These are phyloP conservation scores for Diabrotica virgifera DNA, from an alignment of 1,140 invertebrate species.

Conservation along the genomic window DNA sequence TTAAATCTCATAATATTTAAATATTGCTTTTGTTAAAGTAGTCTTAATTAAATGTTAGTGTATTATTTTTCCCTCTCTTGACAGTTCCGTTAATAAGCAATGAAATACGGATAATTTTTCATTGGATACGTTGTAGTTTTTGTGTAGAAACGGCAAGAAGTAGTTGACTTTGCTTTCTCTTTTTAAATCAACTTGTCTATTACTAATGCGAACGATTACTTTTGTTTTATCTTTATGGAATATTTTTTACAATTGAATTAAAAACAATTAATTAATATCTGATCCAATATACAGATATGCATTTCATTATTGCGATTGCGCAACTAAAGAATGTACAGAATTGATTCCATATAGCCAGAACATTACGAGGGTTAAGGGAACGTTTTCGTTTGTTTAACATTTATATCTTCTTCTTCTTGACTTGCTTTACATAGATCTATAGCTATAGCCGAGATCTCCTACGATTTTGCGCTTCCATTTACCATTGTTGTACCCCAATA, in stretches of 20 bases:
- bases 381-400: too few species aligned
- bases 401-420: too few species aligned
- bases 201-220: not conserved
- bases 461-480: too few species aligned
- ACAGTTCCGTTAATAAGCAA: not conserved
- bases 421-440: too few species aligned
- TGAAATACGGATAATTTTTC: not conserved
- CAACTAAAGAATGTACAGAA: too few species aligned
- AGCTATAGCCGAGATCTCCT: too few species aligned
- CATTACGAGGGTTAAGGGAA: too few species aligned
- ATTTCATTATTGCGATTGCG: too few species aligned
- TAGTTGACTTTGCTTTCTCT: slow-evolving; percentile 2
- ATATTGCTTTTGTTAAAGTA: slow-evolving; percentile 1
- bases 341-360: too few species aligned
- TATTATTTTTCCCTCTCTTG: not conserved
- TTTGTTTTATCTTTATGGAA: slow-evolving; percentile 1
- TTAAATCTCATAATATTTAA: not conserved
- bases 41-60: not conserved
- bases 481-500: too few species aligned
- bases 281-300: too few species aligned
- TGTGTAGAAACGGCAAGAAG: not conserved
- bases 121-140: not conserved
- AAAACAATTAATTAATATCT: not conserved
- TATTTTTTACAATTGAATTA: not conserved
- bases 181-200: not conserved